Evolutionary conservation across 2,888 invertebrate genomes (phyloP).

Genomic region (Callinectes sapidus): DNA sequence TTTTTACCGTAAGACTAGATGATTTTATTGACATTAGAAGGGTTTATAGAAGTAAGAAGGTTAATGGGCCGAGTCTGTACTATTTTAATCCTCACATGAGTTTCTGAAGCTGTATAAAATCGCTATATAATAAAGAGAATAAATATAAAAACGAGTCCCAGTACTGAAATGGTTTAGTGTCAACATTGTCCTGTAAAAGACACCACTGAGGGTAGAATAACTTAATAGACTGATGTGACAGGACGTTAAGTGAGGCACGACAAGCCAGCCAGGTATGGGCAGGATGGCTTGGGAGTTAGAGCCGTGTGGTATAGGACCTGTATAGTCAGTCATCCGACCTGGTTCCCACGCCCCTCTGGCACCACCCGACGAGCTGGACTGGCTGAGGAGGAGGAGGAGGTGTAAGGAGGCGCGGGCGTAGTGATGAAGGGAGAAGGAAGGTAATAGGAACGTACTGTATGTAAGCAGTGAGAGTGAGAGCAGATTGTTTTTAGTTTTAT

Average conservation of each 20-base stretch:
- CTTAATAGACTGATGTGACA: neutral
- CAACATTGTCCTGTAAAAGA: neutral
- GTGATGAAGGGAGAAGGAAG: neutral
- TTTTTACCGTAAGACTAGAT: too few relatives aligned
- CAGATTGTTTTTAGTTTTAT: neutral
- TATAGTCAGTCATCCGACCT: neutral
- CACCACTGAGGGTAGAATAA: too few relatives aligned
- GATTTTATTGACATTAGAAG: too few relatives aligned
- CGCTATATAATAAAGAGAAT: too few relatives aligned
- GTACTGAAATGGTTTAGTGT: too few relatives aligned
- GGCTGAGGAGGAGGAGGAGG: neutral
- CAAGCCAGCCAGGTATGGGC: neutral
- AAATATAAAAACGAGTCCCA: too few relatives aligned
- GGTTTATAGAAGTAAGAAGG: too few relatives aligned
- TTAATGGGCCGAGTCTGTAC: too few relatives aligned
- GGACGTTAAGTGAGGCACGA: neutral
- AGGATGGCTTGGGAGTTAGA: too few relatives aligned
- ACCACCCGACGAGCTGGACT: neutral
- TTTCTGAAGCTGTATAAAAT: too few relatives aligned
- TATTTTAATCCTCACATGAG: too few relatives aligned
- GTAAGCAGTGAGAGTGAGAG: neutral
- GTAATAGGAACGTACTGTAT: neutral
- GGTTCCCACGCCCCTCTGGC: neutral
- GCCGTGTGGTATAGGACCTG: neutral
- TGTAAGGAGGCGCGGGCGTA: neutral